Base-by-base conservation (phyloP, 2,797 vertebrate species). In the Enteromius treurensis region DNA sequence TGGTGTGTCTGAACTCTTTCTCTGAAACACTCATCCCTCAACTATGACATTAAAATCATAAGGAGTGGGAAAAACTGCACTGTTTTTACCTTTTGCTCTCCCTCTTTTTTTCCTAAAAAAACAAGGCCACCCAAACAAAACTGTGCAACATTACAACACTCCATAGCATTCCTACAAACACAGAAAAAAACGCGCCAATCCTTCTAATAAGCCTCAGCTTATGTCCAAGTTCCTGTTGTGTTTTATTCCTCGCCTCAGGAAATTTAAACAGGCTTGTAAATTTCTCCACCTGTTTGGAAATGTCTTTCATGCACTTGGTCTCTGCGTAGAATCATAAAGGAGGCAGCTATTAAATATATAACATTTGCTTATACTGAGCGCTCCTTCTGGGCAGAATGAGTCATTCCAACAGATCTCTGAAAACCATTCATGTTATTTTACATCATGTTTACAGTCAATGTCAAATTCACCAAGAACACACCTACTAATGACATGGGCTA, bases 241-340 rank as follows among this genome's bases (percentile, higher is more conserved):
- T 69, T 86, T 94, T 93, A 90, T 91, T 92, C 90, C 89, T 91
- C 89, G 91, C 70, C 89, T 91, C 89, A 93, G 91, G 91, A 93
- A 94, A 92, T 94, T 89, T 88, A 93, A 92, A 90, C 90, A 91
- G 90, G 88, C 89, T 91, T 91, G 93, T 92, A 93, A 90, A 92
- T 93, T 93, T 91, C 92, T 92, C 91, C 92, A 95, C 92, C 92
- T 93, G 93, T 91, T 95, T 93, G 92, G 92, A 94, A 93, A 93
- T 89, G 86, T 92, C 83, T 93, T 90, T 90, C 84, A 91, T 88
- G 87, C 23, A 34, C 90, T 89, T 89, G 81, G 88, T 91, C 91
- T 82, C 89, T 91, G 92, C 91, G 85, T 90, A 92, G 88, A 90
- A 91, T 94, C 91, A 90, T 82, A 91, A 92, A 89, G 81, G 73